phyloP scores from a whole-genome alignment of 2,888 invertebrate species.

The Dusona sp. region DNA sequence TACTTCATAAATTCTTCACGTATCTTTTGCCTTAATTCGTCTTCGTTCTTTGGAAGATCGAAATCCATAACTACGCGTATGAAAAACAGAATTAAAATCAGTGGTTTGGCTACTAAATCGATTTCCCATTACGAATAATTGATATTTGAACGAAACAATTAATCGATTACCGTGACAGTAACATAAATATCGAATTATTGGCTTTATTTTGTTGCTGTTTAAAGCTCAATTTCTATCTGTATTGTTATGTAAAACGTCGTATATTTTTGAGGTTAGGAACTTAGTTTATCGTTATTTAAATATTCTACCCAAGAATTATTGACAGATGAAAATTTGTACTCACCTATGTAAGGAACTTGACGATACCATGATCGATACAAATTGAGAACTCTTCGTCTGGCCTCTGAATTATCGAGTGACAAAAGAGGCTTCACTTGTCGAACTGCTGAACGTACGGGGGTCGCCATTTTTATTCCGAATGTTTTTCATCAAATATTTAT shows the following conservation, averaged over 20 bases:
- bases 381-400: slow-evolving; percentile 92
- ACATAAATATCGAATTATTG: too few relatives aligned
- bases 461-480: slow-evolving; percentile 80
- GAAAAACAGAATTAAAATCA: slow-evolving; percentile 5
- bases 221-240: neutral
- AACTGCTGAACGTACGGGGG: slow-evolving; percentile 85
- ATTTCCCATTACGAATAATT: neutral
- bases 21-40: slow-evolving; percentile 90
- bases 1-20: slow-evolving; percentile 92
- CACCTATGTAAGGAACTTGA: slow-evolving; percentile 95
- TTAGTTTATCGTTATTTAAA: slow-evolving; percentile 73
- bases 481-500: neutral
- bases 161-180: neutral
- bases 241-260: slow-evolving; percentile 36
- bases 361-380: slow-evolving; percentile 98
- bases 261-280: slow-evolving; percentile 73
- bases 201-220: neutral
- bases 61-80: slow-evolving; percentile 90
- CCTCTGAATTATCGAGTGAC: slow-evolving; percentile 91
- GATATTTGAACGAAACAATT: neutral
- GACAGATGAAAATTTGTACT: slow-evolving; percentile 79
- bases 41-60: slow-evolving; percentile 91
- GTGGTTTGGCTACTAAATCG: neutral
- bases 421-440: slow-evolving; percentile 94
- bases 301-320: neutral